These are phyloP conservation scores for Trematomus loennbergii DNA, from an alignment of 2,113 vertebrate species.

Conservation along the genomic window DNA sequence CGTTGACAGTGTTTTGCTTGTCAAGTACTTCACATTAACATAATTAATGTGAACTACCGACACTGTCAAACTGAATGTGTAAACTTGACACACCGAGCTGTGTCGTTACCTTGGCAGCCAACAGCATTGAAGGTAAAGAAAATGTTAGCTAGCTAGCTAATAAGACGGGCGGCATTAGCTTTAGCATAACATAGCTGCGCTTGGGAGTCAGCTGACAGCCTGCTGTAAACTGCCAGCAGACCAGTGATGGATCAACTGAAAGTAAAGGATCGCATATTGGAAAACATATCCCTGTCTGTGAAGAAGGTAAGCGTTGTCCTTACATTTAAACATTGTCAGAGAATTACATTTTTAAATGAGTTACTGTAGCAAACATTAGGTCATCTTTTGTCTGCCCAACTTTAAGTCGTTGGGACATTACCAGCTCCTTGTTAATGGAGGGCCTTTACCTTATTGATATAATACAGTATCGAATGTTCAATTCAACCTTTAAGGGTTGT, in stretches of 20 bases:
- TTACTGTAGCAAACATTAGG: conserved; percentile 13
- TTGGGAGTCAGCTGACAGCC: conserved; percentile 80
- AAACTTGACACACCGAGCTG: background rate
- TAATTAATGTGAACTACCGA: background rate
- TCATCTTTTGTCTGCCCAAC: conserved; percentile 59
- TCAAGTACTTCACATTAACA: background rate
- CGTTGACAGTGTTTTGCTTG: background rate
- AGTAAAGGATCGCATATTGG: conserved; percentile 96
- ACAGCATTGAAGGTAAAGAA: background rate
- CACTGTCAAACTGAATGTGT: background rate
- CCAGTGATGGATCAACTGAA: conserved; percentile 92
- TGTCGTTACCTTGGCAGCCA: background rate
- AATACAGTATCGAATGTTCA: background rate
- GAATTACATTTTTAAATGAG: background rate
- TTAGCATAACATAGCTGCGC: conserved; percentile 57
- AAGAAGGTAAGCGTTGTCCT: conserved; percentile 89
- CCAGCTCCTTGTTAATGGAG: background rate
- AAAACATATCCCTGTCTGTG: conserved; percentile 95
- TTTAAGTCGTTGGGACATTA: conserved; percentile 38
- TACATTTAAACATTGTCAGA: background rate
- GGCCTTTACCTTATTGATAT: conserved; percentile 18
- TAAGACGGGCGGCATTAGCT: conserved; percentile 54
- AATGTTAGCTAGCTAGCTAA: conserved; percentile 50
- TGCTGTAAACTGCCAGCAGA: conserved; percentile 67
- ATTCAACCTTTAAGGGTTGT: background rate